Percentiles rank a stretch among this genome's conserved stretches.
Evolutionary conservation across 2,888 invertebrate genomes (phyloP).

Genomic region (Cephus pygmeus): DNA sequence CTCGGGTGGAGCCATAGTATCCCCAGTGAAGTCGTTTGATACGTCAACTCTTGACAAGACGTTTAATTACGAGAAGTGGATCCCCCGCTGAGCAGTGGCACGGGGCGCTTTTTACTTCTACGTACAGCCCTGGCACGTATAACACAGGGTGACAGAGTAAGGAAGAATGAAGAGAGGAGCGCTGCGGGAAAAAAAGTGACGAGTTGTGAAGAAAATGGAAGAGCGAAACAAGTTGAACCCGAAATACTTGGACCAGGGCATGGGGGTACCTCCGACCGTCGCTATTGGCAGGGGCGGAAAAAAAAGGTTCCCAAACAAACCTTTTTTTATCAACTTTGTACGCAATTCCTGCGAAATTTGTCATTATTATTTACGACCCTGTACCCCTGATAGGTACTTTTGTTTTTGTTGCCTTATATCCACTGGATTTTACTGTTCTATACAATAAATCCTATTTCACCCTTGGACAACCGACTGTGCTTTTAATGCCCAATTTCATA

Average conservation of each 20-base stretch:
- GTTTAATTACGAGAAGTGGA: not conserved
- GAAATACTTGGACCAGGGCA: not conserved
- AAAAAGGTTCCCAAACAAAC: not conserved
- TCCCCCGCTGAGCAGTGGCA: not conserved
- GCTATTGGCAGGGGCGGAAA: not conserved
- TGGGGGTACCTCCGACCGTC: not conserved
- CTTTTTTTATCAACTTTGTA: not conserved
- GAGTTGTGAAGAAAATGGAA: not conserved
- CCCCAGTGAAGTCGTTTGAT: not conserved
- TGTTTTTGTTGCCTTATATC: not conserved
- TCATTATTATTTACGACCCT: not conserved
- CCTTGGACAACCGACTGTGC: not conserved
- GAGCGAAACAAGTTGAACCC: not conserved
- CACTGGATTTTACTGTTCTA: not conserved
- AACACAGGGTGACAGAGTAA: not conserved
- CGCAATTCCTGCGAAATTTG: not conserved
- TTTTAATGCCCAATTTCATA: not conserved
- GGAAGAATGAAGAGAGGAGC: not conserved
- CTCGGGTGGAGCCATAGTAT: not conserved
- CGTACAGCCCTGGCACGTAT: not conserved
- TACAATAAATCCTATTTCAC: not conserved
- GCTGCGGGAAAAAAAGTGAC: not conserved
- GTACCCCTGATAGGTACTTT: not conserved
- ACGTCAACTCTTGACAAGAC: not conserved
- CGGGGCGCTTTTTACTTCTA: not conserved